Evolutionary conservation across 1,140 invertebrate species (phyloP).

Genomic region (Ceratoteleas bidentatus): DNA sequence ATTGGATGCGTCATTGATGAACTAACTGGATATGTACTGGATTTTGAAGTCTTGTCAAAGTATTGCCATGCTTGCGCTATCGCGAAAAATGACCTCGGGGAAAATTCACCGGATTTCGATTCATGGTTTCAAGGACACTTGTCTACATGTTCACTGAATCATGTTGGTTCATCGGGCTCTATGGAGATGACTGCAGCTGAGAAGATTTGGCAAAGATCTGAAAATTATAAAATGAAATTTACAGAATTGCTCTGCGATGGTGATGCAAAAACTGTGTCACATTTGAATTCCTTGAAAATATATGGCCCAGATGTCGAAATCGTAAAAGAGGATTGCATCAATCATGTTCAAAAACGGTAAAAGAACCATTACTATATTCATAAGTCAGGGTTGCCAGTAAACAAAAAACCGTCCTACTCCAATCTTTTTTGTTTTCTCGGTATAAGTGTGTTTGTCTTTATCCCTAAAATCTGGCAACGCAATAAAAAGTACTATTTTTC

Average conservation of each 20-base stretch:
- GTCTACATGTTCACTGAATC: conserved; percentile 17
- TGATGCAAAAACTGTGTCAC: conserved; percentile 22
- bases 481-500: no score
- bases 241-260: conserved; percentile 22
- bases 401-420: no score
- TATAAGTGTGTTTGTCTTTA: no score
- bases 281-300: conserved; percentile 16
- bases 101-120: background rate
- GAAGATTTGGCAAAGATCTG: conserved; percentile 22
- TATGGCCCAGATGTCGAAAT: conserved; percentile 16
- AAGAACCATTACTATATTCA: no score
- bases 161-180: conserved; percentile 9
- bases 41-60: conserved; percentile 6
- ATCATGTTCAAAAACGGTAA: conserved; percentile 24
- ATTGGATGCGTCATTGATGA: conserved; percentile 5
- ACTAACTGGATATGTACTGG: background rate
- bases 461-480: no score
- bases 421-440: no score
- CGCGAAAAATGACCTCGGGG: background rate
- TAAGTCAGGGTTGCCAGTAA: no score
- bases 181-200: conserved; percentile 27
- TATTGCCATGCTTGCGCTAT: conserved; percentile 2
- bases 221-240: conserved; percentile 22
- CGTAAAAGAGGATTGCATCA: conserved; percentile 29
- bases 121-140: conserved; percentile 17